Conservation (phyloP, 2,113 vertebrate species). For the Hystrix cristata region DNA sequence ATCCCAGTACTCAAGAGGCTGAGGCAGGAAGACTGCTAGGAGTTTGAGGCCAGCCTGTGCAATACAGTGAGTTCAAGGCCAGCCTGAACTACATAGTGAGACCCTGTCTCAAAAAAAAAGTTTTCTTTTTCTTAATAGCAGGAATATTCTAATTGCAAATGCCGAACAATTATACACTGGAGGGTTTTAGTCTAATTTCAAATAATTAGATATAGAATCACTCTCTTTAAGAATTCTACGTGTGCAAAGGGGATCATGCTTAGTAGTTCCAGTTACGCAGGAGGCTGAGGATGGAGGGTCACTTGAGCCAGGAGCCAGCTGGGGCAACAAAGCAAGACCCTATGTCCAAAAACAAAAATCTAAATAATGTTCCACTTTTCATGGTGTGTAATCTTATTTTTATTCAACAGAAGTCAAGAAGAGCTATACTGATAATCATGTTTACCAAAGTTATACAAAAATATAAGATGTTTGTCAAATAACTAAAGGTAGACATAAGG, state of each 20-base stretch:
- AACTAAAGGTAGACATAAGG: conserved; percentile 27
- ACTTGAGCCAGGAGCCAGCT: not conserved
- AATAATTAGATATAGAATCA: conserved; percentile 24
- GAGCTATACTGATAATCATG: not conserved
- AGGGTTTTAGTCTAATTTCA: not conserved
- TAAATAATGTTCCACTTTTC: not conserved
- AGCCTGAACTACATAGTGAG: too few relatives aligned
- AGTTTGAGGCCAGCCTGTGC: too few relatives aligned
- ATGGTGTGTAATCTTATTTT: not conserved
- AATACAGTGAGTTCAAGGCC: too few relatives aligned
- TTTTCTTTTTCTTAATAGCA: not conserved
- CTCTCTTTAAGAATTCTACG: not conserved
- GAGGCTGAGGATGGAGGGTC: not conserved
- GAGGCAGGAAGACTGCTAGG: too few relatives aligned
- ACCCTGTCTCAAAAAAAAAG: too few relatives aligned
- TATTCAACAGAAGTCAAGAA: conserved; percentile 21
- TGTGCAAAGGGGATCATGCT: not conserved
- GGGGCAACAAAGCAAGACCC: not conserved
- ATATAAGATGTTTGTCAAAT: not conserved
- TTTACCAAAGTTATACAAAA: not conserved
- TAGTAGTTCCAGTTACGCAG: not conserved
- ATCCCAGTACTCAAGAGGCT: too few relatives aligned
- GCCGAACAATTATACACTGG: not conserved
- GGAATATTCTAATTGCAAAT: not conserved
- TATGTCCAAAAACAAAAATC: not conserved